Evolutionary conservation across 2,797 vertebrate species (phyloP), one percentile per base, ranked within the genome.

Genomic region (Linurgus olivaceus): DNA sequence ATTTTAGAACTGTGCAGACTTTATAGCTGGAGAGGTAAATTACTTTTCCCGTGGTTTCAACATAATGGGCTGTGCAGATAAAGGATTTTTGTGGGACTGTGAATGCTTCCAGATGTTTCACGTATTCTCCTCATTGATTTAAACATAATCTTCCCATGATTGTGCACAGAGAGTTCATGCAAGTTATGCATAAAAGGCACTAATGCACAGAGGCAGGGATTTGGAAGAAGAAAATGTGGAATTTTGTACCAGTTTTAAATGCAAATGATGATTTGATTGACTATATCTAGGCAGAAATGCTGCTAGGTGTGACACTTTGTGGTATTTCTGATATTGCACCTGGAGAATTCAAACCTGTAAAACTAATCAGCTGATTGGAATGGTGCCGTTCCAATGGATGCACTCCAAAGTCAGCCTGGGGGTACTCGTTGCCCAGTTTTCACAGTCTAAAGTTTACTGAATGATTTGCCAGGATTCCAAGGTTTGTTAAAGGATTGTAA

Each of bases 21-120:
- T 92, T 25, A 76, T 68, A 73, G 85, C 77, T 44, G 37, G 40
- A 63, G 71, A 95, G 55, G 86, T 87, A 94, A 95, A 95, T 90
- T 63, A 58, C 28, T 71, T 78, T 94, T 71, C 71, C 52, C 0
- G 21, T 77, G 67, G 76, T 63, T 94, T 92, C 73, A 44, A 29
- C 33, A 57, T 58, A 95, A 94, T 48, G 82, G 86, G 28, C 58
- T 70, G 47, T 21, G 40, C 78, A 94, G 78, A 71, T 77, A 80
- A 86, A 96, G 72, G 48, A 40, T 73, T 75, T 88, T 78, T 84
- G 67, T 2, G 11, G 87, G 70, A 73, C 67, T 73, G 72, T 37
- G 61, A 71, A 89, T 9, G 23, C 37, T 93, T 86, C 82, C 87
- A 89, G 79, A 87, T 80, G 80, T 77, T 87, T 57, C 57, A 77